A percentile compares a stretch with the other conserved stretches of the same genome.
phyloP scores from a whole-genome alignment of 2,888 invertebrate species.

The Coremacera marginata region DNA sequence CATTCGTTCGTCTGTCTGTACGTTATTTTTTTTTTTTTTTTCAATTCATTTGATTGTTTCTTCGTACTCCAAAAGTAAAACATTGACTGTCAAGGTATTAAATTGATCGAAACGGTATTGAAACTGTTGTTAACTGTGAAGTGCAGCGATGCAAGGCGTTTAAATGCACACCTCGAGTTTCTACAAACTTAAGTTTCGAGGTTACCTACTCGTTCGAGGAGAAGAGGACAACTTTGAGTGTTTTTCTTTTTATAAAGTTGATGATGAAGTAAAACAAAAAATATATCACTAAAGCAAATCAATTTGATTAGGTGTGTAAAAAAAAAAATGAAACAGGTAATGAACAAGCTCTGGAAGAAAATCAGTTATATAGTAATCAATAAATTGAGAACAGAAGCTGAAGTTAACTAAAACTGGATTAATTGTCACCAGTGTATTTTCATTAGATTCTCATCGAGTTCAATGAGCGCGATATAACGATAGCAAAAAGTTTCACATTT shows the following conservation, averaged over 20 bases:
- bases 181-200: slow-evolving; percentile 1
- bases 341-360: no score
- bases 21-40: slow-evolving; percentile 1
- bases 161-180: slow-evolving; percentile 14
- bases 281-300: background rate
- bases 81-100: slow-evolving; percentile 34
- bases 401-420: no score
- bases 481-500: no score
- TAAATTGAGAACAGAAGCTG: no score
- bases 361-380: no score
- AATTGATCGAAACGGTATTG: slow-evolving; percentile 34
- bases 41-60: background rate
- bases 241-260: slow-evolving; percentile 1
- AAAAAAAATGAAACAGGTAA: background rate
- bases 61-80: background rate
- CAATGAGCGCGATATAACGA: no score
- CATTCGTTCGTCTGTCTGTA: background rate
- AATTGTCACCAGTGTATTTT: no score
- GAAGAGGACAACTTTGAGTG: background rate
- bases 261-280: background rate
- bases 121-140: background rate
- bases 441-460: no score
- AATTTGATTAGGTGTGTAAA: background rate
- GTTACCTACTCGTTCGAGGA: background rate
- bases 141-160: slow-evolving; percentile 29